Percentiles rank a stretch among this genome's conserved stretches.
phyloP scores from a whole-genome alignment of 2,797 vertebrate genomes.

The Anolis apletophallus region DNA sequence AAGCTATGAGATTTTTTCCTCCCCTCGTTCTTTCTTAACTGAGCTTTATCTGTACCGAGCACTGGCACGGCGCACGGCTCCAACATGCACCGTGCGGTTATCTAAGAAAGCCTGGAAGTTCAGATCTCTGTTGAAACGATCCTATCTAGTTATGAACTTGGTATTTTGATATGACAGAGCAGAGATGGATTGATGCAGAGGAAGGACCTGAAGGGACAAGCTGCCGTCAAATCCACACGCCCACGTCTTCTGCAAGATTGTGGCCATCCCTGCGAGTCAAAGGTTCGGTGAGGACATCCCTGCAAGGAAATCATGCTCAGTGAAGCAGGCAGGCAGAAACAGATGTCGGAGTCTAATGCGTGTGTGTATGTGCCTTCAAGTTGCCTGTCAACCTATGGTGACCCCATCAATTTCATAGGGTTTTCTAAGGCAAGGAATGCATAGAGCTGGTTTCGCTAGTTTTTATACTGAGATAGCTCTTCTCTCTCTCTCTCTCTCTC shows the following conservation, averaged over 20 bases:
- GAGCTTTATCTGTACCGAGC: background rate
- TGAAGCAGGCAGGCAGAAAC: background rate
- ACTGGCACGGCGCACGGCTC: background rate
- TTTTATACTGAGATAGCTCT: too few relatives aligned
- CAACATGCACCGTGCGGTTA: conserved; percentile 4
- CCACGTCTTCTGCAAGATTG: background rate
- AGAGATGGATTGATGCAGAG: conserved; percentile 6
- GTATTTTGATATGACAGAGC: background rate
- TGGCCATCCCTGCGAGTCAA: background rate
- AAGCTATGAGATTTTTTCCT: background rate
- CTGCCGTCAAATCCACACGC: background rate
- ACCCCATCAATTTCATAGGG: too few relatives aligned
- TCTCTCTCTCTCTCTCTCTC: too few relatives aligned
- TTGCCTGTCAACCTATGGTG: too few relatives aligned
- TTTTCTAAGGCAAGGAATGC: too few relatives aligned
- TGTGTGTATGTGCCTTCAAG: too few relatives aligned
- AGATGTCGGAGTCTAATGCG: background rate
- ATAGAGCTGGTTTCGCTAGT: too few relatives aligned
- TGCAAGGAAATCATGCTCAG: background rate
- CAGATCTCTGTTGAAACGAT: background rate
- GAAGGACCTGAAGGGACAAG: background rate
- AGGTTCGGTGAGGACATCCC: background rate
- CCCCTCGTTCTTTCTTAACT: background rate
- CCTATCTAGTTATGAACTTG: background rate
- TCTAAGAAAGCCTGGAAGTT: background rate